Evolutionary conservation across 2,888 invertebrate species (phyloP), one percentile per base, ranked within the genome.

Genomic region (Chrysodeixis includens): DNA sequence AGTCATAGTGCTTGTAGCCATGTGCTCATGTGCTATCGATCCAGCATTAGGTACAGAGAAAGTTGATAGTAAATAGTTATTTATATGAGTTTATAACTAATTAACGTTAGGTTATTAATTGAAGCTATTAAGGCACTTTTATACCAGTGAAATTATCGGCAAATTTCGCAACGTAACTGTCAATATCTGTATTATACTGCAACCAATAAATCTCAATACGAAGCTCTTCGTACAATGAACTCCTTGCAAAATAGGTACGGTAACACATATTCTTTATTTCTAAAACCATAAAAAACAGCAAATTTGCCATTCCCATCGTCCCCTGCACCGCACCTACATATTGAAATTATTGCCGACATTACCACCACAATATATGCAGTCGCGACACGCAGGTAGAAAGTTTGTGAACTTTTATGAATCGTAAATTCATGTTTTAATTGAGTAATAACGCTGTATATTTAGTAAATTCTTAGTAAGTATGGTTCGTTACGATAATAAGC

Each of bases 391-490:
- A 83, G 77, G 76, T 76, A 79, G 77, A 81, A 81, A 79, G 56
- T 81, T 78, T 76, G 64, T 79, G 77, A 81, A 81, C 71, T 81
- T 81, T 81, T 78, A 81, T 82, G 76, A 80, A 80, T 78, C 78
- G 73, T 80, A 80, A 78, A 76, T 81, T 78, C 67, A 70, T 73
- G 62, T 81, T 83, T 81, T 83, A 82, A 83, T 83, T 82, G 79
- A 72, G 76, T 81, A 77, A 81, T 79, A 82, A 82, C 73, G 63
- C 70, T 71, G 73, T 73, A 68, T 81, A 73, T 69, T 74, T 67
- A 71, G 70, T 73, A 74, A 74, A 72, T 81, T 68, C 70, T 61
- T 76, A 55, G 66, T 78, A 74, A 76, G 66, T 76, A 78, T 80
- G 62, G 69, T 71, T 76, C 56, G 71, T 68, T 63, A 68, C 61